Base-by-base conservation (phyloP, 1,140 invertebrate genomes). In the Proctacanthus coquilletti region DNA sequence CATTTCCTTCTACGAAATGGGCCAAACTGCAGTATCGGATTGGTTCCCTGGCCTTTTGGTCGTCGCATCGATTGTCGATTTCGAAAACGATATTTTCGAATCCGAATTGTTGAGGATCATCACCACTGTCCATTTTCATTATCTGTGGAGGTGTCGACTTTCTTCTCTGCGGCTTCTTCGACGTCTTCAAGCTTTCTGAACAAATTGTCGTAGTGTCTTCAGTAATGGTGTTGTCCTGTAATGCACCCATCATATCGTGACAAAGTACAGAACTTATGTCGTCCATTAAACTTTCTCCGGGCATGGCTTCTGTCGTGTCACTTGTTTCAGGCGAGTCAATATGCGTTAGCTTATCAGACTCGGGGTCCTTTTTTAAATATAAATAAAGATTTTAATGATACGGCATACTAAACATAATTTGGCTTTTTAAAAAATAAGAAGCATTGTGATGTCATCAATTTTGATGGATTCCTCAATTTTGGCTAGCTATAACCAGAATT, bases 261-360 rank as follows among this genome's bases (percentile, higher is more conserved):
- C 78, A 74, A 18, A 81, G 61, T 46, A 82, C 71, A 0, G 78
- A 80, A 49, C 77, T 80, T 6, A 81, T 71, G 47, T 82, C 79
- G 38, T 82, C 79, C 53, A 80, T 71, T 9, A 81, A 67, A 31
- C 77, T 80, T 53, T 81, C 78, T 3, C 77, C 78, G 36, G 76
- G 77, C 42, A 78, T 63, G 2, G 73, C 65, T 47, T 80, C 77
- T 2, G 72, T 74, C 2, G 74, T 70, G 36, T 84, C 81, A 1
- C 80, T 83, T 27, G 72, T 69, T 62, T 85, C 81, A 0, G 82
- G 79, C 0, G 80, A 84, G 44, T 85, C 82, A 30, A 84, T 84
- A 47, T 85, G 80, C 9, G 71, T 71, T 11, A 84, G 80, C 30
- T 70, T 63, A 23, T 61, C 65, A n/a, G 37, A 68, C 33, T 56